Evolutionary conservation across 2,113 vertebrate genomes (phyloP).

Genomic region (Pluvialis apricaria): DNA sequence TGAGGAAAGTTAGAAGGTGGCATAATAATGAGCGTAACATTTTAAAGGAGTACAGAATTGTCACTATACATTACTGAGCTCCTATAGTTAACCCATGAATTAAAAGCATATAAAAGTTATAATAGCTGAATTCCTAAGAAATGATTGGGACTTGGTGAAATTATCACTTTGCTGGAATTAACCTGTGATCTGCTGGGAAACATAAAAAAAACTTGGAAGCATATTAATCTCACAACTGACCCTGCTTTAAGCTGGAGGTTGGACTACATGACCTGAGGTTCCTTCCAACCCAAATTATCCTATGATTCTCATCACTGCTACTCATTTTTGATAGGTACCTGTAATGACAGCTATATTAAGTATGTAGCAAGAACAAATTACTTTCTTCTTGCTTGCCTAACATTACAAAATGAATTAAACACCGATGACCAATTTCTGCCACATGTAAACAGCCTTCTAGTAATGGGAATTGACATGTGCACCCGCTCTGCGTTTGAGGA

Average conservation of each 20-base stretch:
- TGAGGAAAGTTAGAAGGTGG: constrained; percentile 24
- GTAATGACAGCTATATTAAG: background rate
- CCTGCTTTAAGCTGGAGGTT: background rate
- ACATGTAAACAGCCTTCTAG: background rate
- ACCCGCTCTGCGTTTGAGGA: background rate
- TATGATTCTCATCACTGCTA: background rate
- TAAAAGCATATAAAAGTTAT: constrained; percentile 32
- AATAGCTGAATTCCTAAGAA: constrained; percentile 3
- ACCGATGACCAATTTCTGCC: background rate
- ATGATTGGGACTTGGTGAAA: background rate
- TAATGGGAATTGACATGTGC: background rate
- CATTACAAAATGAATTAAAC: background rate
- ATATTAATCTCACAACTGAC: background rate
- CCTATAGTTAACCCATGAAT: constrained; percentile 33
- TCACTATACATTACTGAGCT: background rate
- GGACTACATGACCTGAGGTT: background rate
- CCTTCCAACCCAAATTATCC: background rate
- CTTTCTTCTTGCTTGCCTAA: background rate
- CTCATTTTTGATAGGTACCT: background rate
- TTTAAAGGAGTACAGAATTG: constrained; percentile 30
- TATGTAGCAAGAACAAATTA: background rate
- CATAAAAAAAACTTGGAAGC: background rate
- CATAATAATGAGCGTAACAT: background rate
- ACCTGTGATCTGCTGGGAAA: background rate
- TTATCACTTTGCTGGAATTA: constrained; percentile 21